Evolutionary conservation across 2,888 invertebrate genomes (phyloP).

Genomic region (Meloe dianella): DNA sequence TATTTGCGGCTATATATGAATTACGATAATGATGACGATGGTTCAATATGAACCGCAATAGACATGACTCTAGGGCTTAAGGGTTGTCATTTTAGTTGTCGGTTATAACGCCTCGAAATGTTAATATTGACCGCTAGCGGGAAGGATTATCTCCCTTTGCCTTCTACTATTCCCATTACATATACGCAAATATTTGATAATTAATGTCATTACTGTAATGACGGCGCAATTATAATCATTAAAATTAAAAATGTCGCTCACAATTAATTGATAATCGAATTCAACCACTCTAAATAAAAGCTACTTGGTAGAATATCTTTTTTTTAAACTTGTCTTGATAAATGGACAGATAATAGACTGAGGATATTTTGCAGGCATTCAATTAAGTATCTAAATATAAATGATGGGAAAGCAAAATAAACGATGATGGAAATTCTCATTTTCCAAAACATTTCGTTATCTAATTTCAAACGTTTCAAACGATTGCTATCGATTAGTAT

Average conservation of each 20-base stretch:
- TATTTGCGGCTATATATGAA: neutral
- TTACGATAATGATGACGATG: neutral
- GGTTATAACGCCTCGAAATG: conserved; percentile 57
- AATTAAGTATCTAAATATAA: neutral
- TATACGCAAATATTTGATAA: neutral
- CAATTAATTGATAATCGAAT: too few species aligned
- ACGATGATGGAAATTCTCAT: neutral
- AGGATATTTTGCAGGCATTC: neutral
- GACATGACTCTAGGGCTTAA: conserved; percentile 54
- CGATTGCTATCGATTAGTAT: too few species aligned
- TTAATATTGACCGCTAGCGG: conserved; percentile 55
- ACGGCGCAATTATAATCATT: neutral
- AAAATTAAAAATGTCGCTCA: too few species aligned
- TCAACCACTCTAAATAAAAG: neutral
- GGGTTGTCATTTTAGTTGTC: conserved; percentile 48
- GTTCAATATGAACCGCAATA: conserved; percentile 40
- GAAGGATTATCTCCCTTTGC: conserved; percentile 35
- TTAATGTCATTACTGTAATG: neutral
- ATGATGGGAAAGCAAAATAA: neutral
- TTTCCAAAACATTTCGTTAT: neutral
- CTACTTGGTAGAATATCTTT: neutral
- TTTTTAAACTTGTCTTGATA: neutral
- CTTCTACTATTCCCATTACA: neutral
- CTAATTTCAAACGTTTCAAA: neutral
- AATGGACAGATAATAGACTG: neutral